Conservation (phyloP, 1,140 invertebrate species). For the Thrips palmi region DNA sequence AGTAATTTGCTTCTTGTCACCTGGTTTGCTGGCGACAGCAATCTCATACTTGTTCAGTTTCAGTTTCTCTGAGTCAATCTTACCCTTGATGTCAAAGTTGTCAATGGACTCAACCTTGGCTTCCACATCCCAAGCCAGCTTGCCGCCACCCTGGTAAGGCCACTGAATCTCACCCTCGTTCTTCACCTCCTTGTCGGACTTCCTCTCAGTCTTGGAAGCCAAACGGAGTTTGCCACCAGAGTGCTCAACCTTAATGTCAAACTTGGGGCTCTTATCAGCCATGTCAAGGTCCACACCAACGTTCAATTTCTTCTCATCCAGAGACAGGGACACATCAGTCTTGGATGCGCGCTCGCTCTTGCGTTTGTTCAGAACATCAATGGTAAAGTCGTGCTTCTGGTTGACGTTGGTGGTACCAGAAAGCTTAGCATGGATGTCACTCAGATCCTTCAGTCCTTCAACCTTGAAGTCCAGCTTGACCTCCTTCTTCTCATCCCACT, state of each 20-base stretch:
- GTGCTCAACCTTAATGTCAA: constrained; percentile 13
- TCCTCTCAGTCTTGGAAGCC: constrained; percentile 9
- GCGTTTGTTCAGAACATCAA: too few relatives aligned
- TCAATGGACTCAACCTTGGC: constrained; percentile 38
- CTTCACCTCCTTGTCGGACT: constrained; percentile 10
- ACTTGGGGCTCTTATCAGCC: constrained; percentile 19
- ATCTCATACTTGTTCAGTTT: constrained; percentile 42
- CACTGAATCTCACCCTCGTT: constrained; percentile 12
- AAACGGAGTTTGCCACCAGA: constrained; percentile 15
- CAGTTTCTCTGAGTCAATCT: constrained; percentile 43
- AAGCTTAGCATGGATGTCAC: too few relatives aligned
- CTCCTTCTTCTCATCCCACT: too few relatives aligned
- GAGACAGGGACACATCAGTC: constrained; percentile 23
- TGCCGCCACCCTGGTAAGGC: constrained; percentile 15
- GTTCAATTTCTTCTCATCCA: constrained; percentile 23
- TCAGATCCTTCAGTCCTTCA: too few relatives aligned
- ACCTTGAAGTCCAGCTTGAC: too few relatives aligned
- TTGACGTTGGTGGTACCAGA: too few relatives aligned
- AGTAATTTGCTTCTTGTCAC: constrained; percentile 32
- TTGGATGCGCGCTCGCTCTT: too few relatives aligned
- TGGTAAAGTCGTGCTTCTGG: too few relatives aligned
- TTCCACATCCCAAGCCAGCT: constrained; percentile 25
- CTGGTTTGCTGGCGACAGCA: constrained; percentile 38
- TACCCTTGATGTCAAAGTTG: constrained; percentile 36
- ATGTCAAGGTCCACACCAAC: constrained; percentile 26